Conservation (phyloP, 2,113 vertebrate species). For the Pardalotus punctatus region DNA sequence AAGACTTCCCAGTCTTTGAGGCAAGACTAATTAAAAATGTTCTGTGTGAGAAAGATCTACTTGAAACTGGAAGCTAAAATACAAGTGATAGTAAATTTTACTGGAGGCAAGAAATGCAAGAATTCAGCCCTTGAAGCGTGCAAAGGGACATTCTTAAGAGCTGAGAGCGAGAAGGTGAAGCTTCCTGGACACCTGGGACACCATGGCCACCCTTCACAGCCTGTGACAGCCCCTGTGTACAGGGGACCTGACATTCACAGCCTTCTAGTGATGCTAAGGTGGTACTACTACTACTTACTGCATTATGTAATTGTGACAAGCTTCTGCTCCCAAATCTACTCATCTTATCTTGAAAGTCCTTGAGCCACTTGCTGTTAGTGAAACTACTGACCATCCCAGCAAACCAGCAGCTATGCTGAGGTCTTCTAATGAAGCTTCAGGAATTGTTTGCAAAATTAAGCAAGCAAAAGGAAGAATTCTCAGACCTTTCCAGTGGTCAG, state of each 20-base stretch:
- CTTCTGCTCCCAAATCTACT: neutral
- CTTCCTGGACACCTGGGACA: neutral
- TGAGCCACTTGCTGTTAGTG: neutral
- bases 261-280: neutral
- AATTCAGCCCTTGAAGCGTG: neutral
- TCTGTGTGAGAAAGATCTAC: neutral
- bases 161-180: neutral
- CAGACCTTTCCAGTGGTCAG: neutral
- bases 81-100: neutral
- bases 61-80: neutral
- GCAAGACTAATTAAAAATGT: neutral
- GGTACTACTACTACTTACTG: neutral
- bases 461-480: neutral
- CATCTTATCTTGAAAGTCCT: neutral
- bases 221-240: rapidly evolving
- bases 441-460: neutral
- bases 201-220: no score
- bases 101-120: neutral
- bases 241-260: neutral
- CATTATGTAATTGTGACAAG: rapidly evolving
- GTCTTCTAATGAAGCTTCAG: no score
- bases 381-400: neutral
- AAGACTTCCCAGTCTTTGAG: rapidly evolving
- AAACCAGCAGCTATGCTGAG: neutral
- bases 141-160: neutral